Percentiles rank a stretch among this genome's conserved stretches.
Conservation (phyloP, 2,888 invertebrate species). For the Odontocolon sp. region DNA sequence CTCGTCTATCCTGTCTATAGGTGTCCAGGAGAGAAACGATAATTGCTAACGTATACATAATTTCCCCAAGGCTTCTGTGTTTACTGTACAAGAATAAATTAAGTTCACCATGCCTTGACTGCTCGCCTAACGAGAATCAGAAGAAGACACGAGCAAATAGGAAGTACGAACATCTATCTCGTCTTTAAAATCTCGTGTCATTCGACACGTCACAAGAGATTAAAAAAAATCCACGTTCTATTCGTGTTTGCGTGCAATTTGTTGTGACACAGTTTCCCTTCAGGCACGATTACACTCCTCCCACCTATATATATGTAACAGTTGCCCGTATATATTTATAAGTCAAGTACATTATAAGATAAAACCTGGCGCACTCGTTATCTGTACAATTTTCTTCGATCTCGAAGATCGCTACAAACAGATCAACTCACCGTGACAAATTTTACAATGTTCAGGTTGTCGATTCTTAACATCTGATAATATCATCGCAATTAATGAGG, state of each 20-base stretch:
- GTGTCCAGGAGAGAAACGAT: constrained; percentile 37
- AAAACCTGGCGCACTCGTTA: constrained; percentile 18
- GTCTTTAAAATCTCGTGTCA: constrained; percentile 8
- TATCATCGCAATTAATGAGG: constrained; percentile 57
- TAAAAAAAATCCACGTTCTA: constrained; percentile 1
- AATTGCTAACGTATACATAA: constrained; percentile 47
- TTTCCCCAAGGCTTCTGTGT: constrained; percentile 40
- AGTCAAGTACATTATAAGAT: constrained; percentile 33
- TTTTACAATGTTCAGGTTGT: constrained; percentile 55
- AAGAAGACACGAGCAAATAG: background rate
- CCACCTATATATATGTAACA: constrained; percentile 8
- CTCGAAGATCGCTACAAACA: constrained; percentile 13
- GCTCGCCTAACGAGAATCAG: constrained; percentile 19
- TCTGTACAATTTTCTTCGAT: constrained; percentile 20
- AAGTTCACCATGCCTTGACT: background rate
- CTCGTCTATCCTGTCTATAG: background rate
- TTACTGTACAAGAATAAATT: constrained; percentile 25
- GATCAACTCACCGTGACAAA: constrained; percentile 34
- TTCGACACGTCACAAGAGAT: constrained; percentile 9
- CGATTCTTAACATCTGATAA: constrained; percentile 46
- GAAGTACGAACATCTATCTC: background rate
- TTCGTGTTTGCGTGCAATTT: constrained; percentile 35
- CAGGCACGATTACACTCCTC: background rate
- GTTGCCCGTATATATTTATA: constrained; percentile 12
- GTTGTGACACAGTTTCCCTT: constrained; percentile 33